A percentile compares a stretch with the other conserved stretches of the same genome.
Conservation (phyloP, 2,888 invertebrate species). For the Steinernema carpocapsae region DNA sequence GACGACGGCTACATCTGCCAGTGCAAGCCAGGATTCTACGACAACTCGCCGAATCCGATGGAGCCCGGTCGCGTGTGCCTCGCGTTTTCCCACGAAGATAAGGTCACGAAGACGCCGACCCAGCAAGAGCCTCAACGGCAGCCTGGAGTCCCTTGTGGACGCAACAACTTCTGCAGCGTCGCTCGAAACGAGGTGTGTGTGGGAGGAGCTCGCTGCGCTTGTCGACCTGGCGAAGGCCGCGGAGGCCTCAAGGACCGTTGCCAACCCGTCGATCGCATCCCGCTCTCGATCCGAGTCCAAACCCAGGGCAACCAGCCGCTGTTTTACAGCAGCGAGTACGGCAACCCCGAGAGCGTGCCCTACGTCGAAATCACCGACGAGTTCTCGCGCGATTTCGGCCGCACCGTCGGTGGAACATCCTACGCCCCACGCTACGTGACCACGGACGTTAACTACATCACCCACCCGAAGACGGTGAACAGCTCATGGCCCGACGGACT, state of each 20-base stretch:
- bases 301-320: constrained; percentile 57
- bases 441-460: constrained; percentile 63
- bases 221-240: constrained; percentile 65
- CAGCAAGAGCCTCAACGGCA: constrained; percentile 15
- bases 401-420: constrained; percentile 62
- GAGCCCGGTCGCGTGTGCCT: constrained; percentile 65
- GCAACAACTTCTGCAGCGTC: constrained; percentile 47
- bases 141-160: constrained; percentile 58
- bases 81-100: constrained; percentile 44
- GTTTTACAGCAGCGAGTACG: constrained; percentile 66
- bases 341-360: constrained; percentile 48
- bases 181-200: constrained; percentile 62
- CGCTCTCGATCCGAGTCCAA: constrained; percentile 61
- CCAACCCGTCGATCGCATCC: constrained; percentile 55
- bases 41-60: constrained; percentile 59
- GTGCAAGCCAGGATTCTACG: constrained; percentile 63
- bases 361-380: constrained; percentile 67
- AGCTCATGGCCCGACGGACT: constrained; percentile 67
- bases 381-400: constrained; percentile 62
- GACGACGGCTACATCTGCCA: constrained; percentile 63
- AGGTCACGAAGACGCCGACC: constrained; percentile 40
- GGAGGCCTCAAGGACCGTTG: constrained; percentile 48
- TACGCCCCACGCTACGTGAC: constrained; percentile 63
- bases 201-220: constrained; percentile 64
- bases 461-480: constrained; percentile 68